A percentile compares a stretch with the other conserved stretches of the same genome.
Evolutionary conservation across 2,113 vertebrate species (phyloP).

Genomic region (Tauraco erythrolophus): DNA sequence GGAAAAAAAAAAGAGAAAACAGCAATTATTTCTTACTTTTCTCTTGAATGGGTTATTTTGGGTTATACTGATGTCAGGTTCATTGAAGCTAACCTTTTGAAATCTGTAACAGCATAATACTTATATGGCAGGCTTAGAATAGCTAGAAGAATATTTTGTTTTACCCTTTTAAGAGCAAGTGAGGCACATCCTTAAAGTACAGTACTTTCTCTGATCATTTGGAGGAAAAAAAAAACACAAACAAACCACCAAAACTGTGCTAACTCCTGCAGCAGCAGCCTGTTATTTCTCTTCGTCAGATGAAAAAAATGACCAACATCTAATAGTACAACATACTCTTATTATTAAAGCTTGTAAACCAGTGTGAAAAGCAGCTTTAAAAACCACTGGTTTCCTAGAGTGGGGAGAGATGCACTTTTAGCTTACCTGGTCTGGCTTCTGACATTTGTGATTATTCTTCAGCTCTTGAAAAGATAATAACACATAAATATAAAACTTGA

Average conservation of each 20-base stretch:
- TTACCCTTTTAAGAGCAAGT: slow-evolving; percentile 68
- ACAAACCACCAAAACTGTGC: slow-evolving; percentile 13
- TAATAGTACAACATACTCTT: background rate
- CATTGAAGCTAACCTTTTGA: slow-evolving; percentile 90
- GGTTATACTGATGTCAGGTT: slow-evolving; percentile 93
- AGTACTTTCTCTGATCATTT: slow-evolving; percentile 69
- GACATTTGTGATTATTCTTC: background rate
- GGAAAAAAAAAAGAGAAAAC: slow-evolving; percentile 90
- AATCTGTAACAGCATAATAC: slow-evolving; percentile 83
- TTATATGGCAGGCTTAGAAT: slow-evolving; percentile 74
- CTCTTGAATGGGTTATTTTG: slow-evolving; percentile 95
- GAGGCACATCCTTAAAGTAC: slow-evolving; percentile 35
- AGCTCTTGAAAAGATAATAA: background rate
- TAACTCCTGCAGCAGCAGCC: slow-evolving; percentile 33
- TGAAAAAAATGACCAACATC: slow-evolving; percentile 31
- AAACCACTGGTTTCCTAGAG: background rate
- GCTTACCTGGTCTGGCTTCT: background rate
- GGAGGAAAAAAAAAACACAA: slow-evolving; percentile 21
- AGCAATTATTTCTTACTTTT: slow-evolving; percentile 99
- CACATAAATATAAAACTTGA: background rate
- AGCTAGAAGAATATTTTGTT: slow-evolving; percentile 63
- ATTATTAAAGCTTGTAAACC: slow-evolving; percentile 28
- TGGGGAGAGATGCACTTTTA: background rate
- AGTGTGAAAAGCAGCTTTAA: background rate
- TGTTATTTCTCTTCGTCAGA: slow-evolving; percentile 32